A percentile compares a stretch with the other conserved stretches of the same genome.
These are phyloP conservation scores for Acrobasis suavella DNA, from an alignment of 2,888 invertebrate species.

Conservation along the genomic window DNA sequence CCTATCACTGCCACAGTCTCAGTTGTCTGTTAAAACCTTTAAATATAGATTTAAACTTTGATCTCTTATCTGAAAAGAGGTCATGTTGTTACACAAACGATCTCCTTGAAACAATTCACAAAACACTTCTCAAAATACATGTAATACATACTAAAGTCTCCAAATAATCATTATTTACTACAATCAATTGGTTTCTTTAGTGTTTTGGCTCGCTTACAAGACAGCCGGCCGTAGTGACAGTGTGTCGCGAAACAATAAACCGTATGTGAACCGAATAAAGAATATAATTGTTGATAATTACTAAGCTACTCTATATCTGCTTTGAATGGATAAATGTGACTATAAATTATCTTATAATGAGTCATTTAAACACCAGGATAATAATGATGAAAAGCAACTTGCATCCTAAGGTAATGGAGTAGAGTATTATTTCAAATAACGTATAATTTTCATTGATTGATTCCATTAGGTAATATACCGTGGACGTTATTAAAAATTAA, in stretches of 20 bases:
- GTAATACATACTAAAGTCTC: background rate
- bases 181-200: slow-evolving; percentile 1
- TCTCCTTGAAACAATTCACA: background rate
- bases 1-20: no score
- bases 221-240: slow-evolving; percentile 1
- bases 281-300: slow-evolving; percentile 31
- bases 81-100: background rate
- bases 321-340: slow-evolving; percentile 11
- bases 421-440: background rate
- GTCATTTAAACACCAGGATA: background rate
- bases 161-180: background rate
- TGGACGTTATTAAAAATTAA: background rate
- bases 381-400: background rate
- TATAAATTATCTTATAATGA: slow-evolving; percentile 7
- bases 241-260: slow-evolving; percentile 26
- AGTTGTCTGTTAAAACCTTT: no score
- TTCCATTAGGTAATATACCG: background rate
- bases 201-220: slow-evolving; percentile 1
- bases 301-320: slow-evolving; percentile 25
- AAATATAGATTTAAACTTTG: no score
- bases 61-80: background rate
- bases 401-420: background rate
- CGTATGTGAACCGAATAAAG: slow-evolving; percentile 24
- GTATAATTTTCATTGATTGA: background rate
- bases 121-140: background rate